These are phyloP conservation scores for Dipodomys ordii DNA, from an alignment of 2,113 vertebrate species.

Conservation along the genomic window DNA sequence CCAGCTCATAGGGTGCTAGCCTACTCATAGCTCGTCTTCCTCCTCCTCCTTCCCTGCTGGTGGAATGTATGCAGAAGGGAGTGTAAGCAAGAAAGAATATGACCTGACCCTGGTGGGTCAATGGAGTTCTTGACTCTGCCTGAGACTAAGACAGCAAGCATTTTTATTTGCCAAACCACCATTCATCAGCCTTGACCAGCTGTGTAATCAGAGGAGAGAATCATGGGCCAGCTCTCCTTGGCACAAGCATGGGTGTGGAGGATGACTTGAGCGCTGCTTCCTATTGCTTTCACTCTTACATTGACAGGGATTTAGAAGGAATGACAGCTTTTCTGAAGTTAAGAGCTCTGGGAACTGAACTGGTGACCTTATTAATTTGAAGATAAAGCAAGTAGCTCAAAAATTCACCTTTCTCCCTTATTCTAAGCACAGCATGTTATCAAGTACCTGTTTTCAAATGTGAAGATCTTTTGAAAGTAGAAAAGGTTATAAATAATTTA, in stretches of 20 bases:
- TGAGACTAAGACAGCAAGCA: not conserved
- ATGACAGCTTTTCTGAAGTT: not conserved
- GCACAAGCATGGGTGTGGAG: not conserved
- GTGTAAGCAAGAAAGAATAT: not conserved
- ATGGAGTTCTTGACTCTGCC: not conserved
- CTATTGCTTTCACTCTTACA: not conserved
- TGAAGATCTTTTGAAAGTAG: not conserved
- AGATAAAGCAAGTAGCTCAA: not conserved
- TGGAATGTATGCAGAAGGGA: not conserved
- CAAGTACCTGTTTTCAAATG: conserved; percentile 4
- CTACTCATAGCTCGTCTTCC: not conserved
- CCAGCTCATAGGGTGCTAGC: not conserved
- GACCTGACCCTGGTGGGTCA: not conserved
- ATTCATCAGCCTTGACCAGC: not conserved
- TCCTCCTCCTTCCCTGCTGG: not conserved
- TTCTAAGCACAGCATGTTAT: not conserved
- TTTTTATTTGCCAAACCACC: not conserved
- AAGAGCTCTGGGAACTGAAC: not conserved
- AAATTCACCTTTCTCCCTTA: not conserved
- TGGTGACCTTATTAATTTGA: not conserved
- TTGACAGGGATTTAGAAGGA: not conserved
- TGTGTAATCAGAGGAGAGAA: not conserved
- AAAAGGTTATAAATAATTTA: not conserved
- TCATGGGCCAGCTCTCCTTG: not conserved
- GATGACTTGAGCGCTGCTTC: not conserved